Evolutionary conservation across 2,797 vertebrate species (phyloP), one percentile per base, ranked within the genome.

Genomic region (Limnodromus scolopaceus): DNA sequence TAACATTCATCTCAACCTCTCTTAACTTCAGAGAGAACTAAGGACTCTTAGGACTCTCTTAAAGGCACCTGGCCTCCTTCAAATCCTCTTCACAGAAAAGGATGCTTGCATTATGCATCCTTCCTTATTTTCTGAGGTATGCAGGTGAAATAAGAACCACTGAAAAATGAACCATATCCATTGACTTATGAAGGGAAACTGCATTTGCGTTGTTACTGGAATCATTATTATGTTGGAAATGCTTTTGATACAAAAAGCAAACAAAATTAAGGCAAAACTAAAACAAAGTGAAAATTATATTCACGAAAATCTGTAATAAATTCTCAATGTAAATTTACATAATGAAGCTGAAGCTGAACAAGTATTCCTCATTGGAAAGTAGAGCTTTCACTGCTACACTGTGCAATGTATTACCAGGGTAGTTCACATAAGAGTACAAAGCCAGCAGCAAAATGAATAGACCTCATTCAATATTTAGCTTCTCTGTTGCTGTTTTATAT

Each of bases 331-430:
- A 69, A 58, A 43, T 34, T 38, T 69, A 9, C 3, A 10, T 6
- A 38, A 53, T 0, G 3, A 80, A 81, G 49, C 28, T 4, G 38
- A 64, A 61, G 13, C 14, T 71, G 55, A 63, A 45, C 11, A 51
- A 30, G 22, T 9, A 18, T 11, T 25, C 13, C 61, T 36, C 4
- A 2, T 0, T 28, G 77, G 38, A 38, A 61, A 55, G 66, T 0
- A 2, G n/a, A 93, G 38, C 32, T 64, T n/a, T 51, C 57, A n/a
- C 0, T 0, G 30, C 16, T 63, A 32, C 10, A 5, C 11, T 7
- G 16, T 22, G 41, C 81, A 39, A 5, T 7, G 10, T 10, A 49
- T 15, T 53, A 61, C 49, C 30, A 6, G 38, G 8, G 34, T 1
- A 39, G 69, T 11, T 61, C 79, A 55, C 17, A 1, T 9, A 16